These are phyloP conservation scores for Acrocephalus scirpaceus DNA, from an alignment of 2,797 vertebrate genomes.

Conservation along the genomic window DNA sequence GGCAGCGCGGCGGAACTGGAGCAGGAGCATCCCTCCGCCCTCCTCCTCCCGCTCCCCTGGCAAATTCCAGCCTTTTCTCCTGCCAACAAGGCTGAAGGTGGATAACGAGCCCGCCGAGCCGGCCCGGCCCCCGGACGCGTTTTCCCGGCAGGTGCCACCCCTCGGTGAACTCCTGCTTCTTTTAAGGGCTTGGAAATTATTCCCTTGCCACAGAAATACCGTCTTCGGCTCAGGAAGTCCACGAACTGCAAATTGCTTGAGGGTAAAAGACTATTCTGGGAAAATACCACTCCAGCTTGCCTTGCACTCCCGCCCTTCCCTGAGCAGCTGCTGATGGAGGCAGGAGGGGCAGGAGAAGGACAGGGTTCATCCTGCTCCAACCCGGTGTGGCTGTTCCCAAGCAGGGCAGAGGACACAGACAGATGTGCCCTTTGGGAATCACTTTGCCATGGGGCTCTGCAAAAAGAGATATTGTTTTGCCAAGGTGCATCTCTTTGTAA, in stretches of 20 bases:
- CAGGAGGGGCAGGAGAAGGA: rapidly evolving
- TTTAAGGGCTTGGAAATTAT: not conserved
- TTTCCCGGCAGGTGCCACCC: not conserved
- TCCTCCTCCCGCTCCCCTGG: rapidly evolving
- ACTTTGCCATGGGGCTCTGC: not conserved
- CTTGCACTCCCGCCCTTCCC: not conserved
- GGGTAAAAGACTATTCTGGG: not conserved
- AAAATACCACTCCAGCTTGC: not conserved
- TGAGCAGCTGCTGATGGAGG: not conserved
- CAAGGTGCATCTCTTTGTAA: rapidly evolving
- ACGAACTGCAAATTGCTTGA: not conserved
- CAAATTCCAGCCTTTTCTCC: not conserved
- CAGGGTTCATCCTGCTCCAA: not conserved
- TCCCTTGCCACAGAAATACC: not conserved
- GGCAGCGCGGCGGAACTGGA: not conserved
- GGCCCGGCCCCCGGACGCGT: not conserved
- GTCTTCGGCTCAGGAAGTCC: not conserved
- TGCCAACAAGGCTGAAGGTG: rapidly evolving
- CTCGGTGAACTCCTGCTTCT: not conserved
- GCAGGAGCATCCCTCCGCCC: rapidly evolving
- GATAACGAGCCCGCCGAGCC: rapidly evolving
- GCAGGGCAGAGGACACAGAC: not conserved
- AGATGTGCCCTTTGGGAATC: rapidly evolving
- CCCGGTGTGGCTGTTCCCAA: not conserved
- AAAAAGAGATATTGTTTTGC: not conserved